A percentile compares a stretch with the other conserved stretches of the same genome.
These are phyloP conservation scores for Drosophila busckii DNA, from an alignment of 1,140 invertebrate genomes.

Conservation along the genomic window DNA sequence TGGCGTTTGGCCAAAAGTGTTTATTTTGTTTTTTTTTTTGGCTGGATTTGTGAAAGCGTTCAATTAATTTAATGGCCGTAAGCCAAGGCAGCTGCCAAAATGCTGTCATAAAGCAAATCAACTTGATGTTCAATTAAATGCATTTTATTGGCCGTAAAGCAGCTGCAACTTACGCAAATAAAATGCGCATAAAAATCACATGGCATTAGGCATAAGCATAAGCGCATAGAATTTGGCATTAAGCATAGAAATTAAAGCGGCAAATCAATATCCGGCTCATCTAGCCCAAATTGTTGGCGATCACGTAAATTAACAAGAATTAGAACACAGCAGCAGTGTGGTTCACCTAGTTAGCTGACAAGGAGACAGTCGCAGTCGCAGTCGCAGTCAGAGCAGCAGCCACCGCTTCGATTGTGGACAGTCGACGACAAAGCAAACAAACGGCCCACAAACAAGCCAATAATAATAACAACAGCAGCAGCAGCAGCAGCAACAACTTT, in stretches of 20 bases:
- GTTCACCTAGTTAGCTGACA: constrained; percentile 69
- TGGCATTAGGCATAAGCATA: too few relatives aligned
- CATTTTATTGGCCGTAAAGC: constrained; percentile 36
- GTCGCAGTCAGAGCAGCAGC: constrained; percentile 21
- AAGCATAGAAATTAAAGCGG: constrained; percentile 17
- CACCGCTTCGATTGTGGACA: constrained; percentile 53
- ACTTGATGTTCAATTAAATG: constrained; percentile 27
- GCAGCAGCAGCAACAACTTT: constrained; percentile 33
- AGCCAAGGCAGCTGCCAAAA: constrained; percentile 44
- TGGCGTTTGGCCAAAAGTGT: constrained; percentile 15
- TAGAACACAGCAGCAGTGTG: constrained; percentile 53
- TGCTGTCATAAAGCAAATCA: constrained; percentile 48
- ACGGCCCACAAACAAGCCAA: constrained; percentile 27
- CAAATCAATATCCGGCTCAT: constrained; percentile 54
- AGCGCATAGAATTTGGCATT: constrained; percentile 22
- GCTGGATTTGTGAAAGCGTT: constrained; percentile 74
- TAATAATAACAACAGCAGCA: constrained; percentile 7
- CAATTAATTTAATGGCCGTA: constrained; percentile 70
- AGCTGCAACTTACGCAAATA: too few relatives aligned
- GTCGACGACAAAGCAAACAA: constrained; percentile 33
- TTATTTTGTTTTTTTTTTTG: constrained; percentile 26
- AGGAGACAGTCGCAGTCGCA: constrained; percentile 37
- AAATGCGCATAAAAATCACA: too few relatives aligned
- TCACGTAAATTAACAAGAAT: constrained; percentile 67
- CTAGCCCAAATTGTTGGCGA: constrained; percentile 36